Conservation (phyloP, 2,888 invertebrate genomes). For the Zaprionus lineosus region DNA sequence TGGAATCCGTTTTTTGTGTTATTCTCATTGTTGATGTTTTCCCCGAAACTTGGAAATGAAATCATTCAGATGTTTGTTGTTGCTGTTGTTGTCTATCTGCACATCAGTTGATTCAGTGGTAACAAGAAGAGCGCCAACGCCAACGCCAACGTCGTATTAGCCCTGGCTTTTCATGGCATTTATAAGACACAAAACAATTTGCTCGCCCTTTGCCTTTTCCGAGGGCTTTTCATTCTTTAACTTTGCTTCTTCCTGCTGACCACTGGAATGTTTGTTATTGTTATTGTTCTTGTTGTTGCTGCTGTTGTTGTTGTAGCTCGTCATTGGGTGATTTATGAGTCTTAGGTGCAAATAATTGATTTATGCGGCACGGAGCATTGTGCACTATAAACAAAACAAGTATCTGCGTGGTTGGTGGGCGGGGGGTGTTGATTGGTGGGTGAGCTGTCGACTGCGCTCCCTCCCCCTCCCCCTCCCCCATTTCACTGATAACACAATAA, state of each 20-base stretch:
- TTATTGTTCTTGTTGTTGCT: conserved; percentile 15
- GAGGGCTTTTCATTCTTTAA: conserved; percentile 15
- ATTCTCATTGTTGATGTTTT: background rate
- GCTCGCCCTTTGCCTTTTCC: conserved; percentile 40
- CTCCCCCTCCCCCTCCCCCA: no score
- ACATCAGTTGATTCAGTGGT: conserved; percentile 48
- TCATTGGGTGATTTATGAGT: conserved; percentile 70
- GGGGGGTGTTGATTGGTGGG: no score
- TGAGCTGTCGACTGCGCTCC: no score
- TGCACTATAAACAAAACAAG: conserved; percentile 21
- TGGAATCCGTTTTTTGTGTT: conserved; percentile 31
- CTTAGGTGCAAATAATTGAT: conserved; percentile 74
- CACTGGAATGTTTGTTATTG: conserved; percentile 37
- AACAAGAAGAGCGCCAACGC: no score
- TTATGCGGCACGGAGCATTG: conserved; percentile 48
- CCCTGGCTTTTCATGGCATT: conserved; percentile 63
- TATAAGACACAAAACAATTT: conserved; percentile 52
- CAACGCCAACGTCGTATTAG: conserved; percentile 71
- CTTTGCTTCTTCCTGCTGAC: conserved; percentile 43
- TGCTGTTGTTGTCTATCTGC: conserved; percentile 28
- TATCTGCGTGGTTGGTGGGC: no score
- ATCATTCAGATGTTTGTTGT: conserved; percentile 62
- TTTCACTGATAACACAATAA: conserved; percentile 32
- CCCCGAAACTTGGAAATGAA: conserved; percentile 37
- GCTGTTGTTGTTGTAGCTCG: conserved; percentile 44